Evolutionary conservation across 2,113 vertebrate genomes (phyloP).

Genomic region (Cairina moschata): DNA sequence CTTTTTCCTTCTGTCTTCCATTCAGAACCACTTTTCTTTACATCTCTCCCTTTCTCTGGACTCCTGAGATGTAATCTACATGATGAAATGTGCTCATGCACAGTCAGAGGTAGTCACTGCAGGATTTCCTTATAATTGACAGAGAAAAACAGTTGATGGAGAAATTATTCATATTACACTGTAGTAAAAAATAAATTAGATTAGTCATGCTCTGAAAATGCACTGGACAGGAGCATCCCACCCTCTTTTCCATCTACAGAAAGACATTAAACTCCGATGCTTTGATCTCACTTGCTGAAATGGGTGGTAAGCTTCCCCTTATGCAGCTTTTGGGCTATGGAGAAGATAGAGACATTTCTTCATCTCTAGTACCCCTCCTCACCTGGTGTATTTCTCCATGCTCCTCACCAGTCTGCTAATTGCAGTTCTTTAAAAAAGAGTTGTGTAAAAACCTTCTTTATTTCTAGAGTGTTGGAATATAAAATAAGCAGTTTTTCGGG

Average conservation of each 20-base stretch:
- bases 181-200: neutral
- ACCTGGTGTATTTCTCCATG: neutral
- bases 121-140: neutral
- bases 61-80: neutral
- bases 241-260: neutral
- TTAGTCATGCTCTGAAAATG: neutral
- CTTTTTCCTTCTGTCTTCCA: neutral
- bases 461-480: neutral
- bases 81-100: neutral
- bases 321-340: rapidly evolving
- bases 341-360: neutral
- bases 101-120: neutral
- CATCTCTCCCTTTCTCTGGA: neutral
- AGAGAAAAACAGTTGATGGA: neutral
- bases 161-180: neutral
- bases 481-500: neutral
- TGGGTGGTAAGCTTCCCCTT: neutral
- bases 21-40: neutral
- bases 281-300: neutral
- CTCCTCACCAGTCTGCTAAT: neutral
- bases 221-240: neutral
- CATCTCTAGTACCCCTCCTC: neutral
- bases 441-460: neutral
- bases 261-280: neutral
- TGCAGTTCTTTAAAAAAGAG: neutral